Conservation (phyloP, 2,888 invertebrate genomes). For the Axea sp. region DNA sequence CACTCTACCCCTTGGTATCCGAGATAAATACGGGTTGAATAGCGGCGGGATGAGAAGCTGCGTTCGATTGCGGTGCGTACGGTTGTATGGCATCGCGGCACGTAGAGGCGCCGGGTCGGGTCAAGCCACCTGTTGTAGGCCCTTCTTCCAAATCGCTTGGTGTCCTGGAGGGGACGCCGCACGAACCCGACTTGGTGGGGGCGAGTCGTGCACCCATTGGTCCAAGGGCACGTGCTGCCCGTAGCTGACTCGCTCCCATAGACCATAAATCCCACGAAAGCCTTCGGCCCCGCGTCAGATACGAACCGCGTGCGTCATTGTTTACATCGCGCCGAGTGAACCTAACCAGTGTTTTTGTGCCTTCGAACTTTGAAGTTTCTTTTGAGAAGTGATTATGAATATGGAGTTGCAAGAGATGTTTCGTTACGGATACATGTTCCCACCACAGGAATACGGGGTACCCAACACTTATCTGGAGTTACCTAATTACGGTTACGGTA, state of each 20-base stretch:
- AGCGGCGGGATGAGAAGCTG: slow-evolving; percentile 48
- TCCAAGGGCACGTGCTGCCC: slow-evolving; percentile 76
- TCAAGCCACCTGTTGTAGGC: slow-evolving; percentile 74
- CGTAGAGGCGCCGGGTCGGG: slow-evolving; percentile 61
- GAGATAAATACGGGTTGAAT: slow-evolving; percentile 44
- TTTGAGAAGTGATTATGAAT: slow-evolving; percentile 25
- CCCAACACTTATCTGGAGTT: slow-evolving; percentile 73
- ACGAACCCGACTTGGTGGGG: slow-evolving; percentile 66
- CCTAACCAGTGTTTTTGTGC: slow-evolving; percentile 29
- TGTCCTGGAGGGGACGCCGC: slow-evolving; percentile 35
- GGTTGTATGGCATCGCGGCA: slow-evolving; percentile 44
- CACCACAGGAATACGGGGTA: slow-evolving; percentile 72
- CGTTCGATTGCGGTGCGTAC: slow-evolving; percentile 44
- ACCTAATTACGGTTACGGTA: slow-evolving; percentile 68
- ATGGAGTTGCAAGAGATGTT: slow-evolving; percentile 78
- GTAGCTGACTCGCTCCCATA: slow-evolving; percentile 75
- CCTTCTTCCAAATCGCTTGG: slow-evolving; percentile 22
- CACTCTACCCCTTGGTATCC: background rate
- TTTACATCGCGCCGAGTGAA: slow-evolving; percentile 42
- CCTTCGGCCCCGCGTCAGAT: slow-evolving; percentile 69
- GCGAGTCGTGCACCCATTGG: slow-evolving; percentile 69
- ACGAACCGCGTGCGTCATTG: slow-evolving; percentile 67
- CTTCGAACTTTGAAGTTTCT: slow-evolving; percentile 1
- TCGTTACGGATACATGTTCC: slow-evolving; percentile 77
- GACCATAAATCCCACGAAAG: slow-evolving; percentile 74